Evolutionary conservation across 1,140 invertebrate genomes (phyloP).

Genomic region (Pemphigus obesinymphae): DNA sequence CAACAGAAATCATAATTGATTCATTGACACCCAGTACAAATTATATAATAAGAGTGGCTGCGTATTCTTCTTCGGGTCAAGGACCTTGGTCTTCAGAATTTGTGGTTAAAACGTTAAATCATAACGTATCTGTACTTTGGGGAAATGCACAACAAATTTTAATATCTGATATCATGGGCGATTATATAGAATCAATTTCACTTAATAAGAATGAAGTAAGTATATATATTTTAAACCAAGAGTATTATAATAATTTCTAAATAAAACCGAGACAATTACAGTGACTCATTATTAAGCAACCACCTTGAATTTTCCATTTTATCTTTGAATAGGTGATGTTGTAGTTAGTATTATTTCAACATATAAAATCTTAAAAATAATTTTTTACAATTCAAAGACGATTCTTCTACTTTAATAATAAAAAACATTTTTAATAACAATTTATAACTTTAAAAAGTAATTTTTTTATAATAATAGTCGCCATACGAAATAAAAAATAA

Average conservation of each 20-base stretch:
- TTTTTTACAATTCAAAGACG: too few relatives aligned
- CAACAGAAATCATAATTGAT: conserved; percentile 61
- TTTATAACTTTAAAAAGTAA: too few relatives aligned
- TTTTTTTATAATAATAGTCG: too few relatives aligned
- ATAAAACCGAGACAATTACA: neutral
- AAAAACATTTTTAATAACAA: too few relatives aligned
- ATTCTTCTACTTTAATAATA: too few relatives aligned
- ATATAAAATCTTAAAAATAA: too few relatives aligned
- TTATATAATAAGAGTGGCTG: conserved; percentile 72
- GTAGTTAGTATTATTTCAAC: too few relatives aligned
- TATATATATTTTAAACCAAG: neutral
- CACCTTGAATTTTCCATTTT: neutral
- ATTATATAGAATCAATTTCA: conserved; percentile 53
- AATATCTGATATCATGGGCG: conserved; percentile 67
- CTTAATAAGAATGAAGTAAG: neutral
- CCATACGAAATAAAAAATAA: too few relatives aligned
- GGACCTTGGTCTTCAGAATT: conserved; percentile 76
- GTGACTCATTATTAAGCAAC: too few relatives aligned
- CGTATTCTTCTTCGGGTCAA: conserved; percentile 70
- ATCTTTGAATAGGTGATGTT: too few relatives aligned
- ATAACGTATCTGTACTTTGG: conserved; percentile 60
- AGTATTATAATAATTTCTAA: too few relatives aligned
- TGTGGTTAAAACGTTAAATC: conserved; percentile 61
- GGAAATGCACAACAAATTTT: conserved; percentile 64
- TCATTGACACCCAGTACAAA: conserved; percentile 66